These are phyloP conservation scores for Tolmerus cingulatus DNA, from an alignment of 2,888 invertebrate genomes.

Conservation along the genomic window DNA sequence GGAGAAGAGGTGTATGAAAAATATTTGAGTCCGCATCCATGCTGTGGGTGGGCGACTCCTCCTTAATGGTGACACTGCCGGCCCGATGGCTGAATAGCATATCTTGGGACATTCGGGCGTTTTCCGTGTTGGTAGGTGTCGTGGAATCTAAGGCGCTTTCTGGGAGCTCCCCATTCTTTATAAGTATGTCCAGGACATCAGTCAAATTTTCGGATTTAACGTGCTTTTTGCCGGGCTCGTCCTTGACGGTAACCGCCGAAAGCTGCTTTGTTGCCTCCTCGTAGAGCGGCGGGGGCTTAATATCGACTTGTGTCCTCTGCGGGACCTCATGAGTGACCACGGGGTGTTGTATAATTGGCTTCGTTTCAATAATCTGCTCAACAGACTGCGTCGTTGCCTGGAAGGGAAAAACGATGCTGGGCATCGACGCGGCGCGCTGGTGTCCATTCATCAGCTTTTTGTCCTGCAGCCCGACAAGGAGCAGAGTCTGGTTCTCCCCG, in stretches of 20 bases:
- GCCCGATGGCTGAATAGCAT: background rate
- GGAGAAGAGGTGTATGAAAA: slow-evolving; percentile 47
- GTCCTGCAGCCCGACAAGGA: slow-evolving; percentile 65
- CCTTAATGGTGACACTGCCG: background rate
- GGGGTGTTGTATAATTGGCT: slow-evolving; percentile 48
- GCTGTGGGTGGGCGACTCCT: slow-evolving; percentile 39
- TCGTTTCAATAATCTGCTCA: slow-evolving; percentile 53
- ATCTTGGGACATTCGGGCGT: slow-evolving; percentile 38
- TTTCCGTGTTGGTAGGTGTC: slow-evolving; percentile 64
- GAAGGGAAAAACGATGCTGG: slow-evolving; percentile 67
- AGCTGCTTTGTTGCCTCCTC: slow-evolving; percentile 74
- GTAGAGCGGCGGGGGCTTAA: slow-evolving; percentile 72
- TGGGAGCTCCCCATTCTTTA: slow-evolving; percentile 91
- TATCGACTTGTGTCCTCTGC: slow-evolving; percentile 56
- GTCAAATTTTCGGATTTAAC: slow-evolving; percentile 62
- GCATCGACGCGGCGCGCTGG: slow-evolving; percentile 67
- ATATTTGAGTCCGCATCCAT: slow-evolving; percentile 50
- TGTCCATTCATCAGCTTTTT: slow-evolving; percentile 66
- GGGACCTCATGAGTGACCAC: slow-evolving; percentile 53
- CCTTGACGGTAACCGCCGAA: slow-evolving; percentile 51
- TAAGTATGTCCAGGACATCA: slow-evolving; percentile 91
- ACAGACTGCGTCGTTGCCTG: slow-evolving; percentile 54
- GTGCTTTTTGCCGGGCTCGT: slow-evolving; percentile 46
- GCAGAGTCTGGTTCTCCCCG: slow-evolving; percentile 68
- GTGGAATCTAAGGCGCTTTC: slow-evolving; percentile 75